A percentile compares a stretch with the other conserved stretches of the same genome.
Evolutionary conservation across 2,888 invertebrate species (phyloP).

Genomic region (Acanthosoma haemorrhoidale): DNA sequence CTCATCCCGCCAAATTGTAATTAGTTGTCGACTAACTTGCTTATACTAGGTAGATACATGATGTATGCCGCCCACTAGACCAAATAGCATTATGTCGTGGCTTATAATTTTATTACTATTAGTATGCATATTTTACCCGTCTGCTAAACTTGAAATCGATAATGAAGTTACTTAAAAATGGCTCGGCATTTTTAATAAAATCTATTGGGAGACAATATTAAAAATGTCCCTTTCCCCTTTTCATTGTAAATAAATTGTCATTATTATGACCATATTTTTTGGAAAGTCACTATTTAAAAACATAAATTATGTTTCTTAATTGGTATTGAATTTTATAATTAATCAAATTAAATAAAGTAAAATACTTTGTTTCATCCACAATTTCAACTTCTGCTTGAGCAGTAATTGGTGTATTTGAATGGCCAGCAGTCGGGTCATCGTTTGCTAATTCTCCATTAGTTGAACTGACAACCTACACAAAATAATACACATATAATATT

Average conservation of each 20-base stretch:
- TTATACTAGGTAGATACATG: too few species aligned
- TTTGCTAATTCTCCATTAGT: conserved; percentile 92
- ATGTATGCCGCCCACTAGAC: too few species aligned
- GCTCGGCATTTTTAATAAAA: too few species aligned
- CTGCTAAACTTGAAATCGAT: too few species aligned
- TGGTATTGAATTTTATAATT: background rate
- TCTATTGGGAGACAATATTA: too few species aligned
- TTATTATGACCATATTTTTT: background rate
- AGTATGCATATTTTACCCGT: too few species aligned
- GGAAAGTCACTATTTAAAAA: background rate
- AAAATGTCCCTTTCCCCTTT: too few species aligned
- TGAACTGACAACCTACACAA: conserved; percentile 85
- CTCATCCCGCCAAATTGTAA: too few species aligned
- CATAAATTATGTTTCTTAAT: background rate
- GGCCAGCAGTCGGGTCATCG: conserved; percentile 93
- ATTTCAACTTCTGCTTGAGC: conserved; percentile 89
- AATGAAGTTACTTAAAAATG: too few species aligned
- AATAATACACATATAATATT: conserved; percentile 37
- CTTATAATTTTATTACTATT: too few species aligned
- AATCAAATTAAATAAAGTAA: conserved; percentile 16
- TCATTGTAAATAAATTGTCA: background rate
- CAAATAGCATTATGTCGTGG: too few species aligned
- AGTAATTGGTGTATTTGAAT: conserved; percentile 95
- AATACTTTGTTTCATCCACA: conserved; percentile 96
- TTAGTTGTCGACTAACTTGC: too few species aligned